phyloP scores from a whole-genome alignment of 2,797 vertebrate species.

The Mallotus villosus region DNA sequence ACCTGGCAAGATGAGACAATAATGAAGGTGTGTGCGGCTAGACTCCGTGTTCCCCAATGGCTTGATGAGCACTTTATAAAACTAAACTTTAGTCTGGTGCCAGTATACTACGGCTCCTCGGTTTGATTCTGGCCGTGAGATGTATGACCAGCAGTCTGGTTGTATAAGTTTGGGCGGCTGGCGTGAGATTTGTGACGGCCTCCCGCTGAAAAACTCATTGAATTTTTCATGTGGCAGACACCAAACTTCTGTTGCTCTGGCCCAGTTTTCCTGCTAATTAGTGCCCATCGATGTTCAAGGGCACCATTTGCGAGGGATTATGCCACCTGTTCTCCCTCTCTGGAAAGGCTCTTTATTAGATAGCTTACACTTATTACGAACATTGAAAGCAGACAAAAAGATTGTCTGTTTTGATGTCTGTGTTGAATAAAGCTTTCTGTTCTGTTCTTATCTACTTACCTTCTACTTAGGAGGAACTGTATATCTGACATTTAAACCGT shows the following conservation, averaged over 20 bases:
- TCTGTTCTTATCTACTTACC: not conserved
- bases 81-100: slow-evolving; percentile 45
- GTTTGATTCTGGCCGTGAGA: slow-evolving; percentile 32
- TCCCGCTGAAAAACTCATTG: slow-evolving; percentile 55
- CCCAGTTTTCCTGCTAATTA: slow-evolving; percentile 73
- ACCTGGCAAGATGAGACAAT: not conserved
- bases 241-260: slow-evolving; percentile 65
- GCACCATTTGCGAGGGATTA: slow-evolving; percentile 41
- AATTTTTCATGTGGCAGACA: slow-evolving; percentile 69
- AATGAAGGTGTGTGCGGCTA: not conserved
- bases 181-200: slow-evolving; percentile 34
- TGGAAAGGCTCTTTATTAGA: not conserved
- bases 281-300: slow-evolving; percentile 60
- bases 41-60: slow-evolving; percentile 35
- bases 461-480: too few relatives aligned
- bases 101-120: slow-evolving; percentile 21
- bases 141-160: slow-evolving; percentile 19
- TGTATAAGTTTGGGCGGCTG: slow-evolving; percentile 3
- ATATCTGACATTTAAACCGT: not conserved
- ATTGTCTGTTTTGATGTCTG: not conserved
- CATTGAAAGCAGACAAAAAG: not conserved
- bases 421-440: not conserved
- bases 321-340: slow-evolving; percentile 53
- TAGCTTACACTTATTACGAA: not conserved
- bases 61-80: slow-evolving; percentile 42